These are phyloP conservation scores for Venustaconcha ellipsiformis DNA, from an alignment of 1,140 invertebrate genomes.

Conservation along the genomic window DNA sequence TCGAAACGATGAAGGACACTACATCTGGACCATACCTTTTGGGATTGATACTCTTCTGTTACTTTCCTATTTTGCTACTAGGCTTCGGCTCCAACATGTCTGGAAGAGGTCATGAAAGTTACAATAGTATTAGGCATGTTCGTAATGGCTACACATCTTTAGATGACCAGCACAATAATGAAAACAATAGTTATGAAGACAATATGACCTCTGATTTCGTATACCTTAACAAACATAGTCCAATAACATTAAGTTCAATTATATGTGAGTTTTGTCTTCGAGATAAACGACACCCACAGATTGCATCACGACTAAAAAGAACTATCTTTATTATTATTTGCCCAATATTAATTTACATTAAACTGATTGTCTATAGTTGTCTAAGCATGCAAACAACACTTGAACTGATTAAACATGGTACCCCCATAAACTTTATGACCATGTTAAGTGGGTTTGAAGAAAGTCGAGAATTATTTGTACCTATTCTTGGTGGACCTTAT, in stretches of 20 bases:
- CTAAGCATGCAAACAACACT: background rate
- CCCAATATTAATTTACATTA: conserved; percentile 2
- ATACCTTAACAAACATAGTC: background rate
- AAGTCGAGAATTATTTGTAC: conserved; percentile 8
- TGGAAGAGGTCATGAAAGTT: background rate
- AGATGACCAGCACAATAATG: too few relatives aligned
- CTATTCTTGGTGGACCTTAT: conserved; percentile 13
- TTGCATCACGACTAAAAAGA: background rate
- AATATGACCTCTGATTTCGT: too few relatives aligned
- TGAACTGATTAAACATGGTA: conserved; percentile 8
- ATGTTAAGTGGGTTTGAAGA: conserved; percentile 1
- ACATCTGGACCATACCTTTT: conserved; percentile 4
- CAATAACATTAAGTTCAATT: background rate
- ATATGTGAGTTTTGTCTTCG: background rate
- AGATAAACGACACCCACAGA: background rate
- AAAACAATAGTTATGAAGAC: too few relatives aligned
- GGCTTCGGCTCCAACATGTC: background rate
- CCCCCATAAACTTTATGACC: conserved; percentile 13
- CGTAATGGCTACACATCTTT: too few relatives aligned
- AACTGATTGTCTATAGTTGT: background rate
- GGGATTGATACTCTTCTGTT: background rate
- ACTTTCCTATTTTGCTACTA: conserved; percentile 8
- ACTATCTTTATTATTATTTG: background rate
- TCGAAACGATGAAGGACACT: background rate
- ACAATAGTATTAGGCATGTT: background rate